These are phyloP conservation scores for Zaprionus ornatus DNA, from an alignment of 1,140 invertebrate species.

Conservation along the genomic window DNA sequence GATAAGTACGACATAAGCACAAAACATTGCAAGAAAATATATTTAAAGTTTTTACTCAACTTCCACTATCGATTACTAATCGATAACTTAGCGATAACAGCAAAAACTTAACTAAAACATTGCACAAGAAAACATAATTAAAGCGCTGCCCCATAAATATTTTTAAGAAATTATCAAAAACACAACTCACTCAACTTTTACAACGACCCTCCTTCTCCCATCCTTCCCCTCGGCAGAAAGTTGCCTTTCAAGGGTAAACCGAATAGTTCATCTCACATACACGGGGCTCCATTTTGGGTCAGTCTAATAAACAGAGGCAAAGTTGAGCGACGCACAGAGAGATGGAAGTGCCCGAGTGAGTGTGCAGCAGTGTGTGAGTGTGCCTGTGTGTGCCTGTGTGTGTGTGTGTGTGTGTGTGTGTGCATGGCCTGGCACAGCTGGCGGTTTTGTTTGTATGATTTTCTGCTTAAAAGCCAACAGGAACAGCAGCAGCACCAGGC, in stretches of 20 bases:
- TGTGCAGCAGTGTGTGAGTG: neutral
- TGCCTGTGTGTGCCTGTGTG: neutral
- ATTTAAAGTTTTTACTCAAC: neutral
- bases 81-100: conserved; percentile 5
- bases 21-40: neutral
- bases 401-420: conserved; percentile 18
- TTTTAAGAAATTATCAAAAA: neutral
- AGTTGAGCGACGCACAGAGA: neutral
- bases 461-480: conserved; percentile 72
- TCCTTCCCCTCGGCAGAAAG: neutral
- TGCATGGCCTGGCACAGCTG: conserved; percentile 24
- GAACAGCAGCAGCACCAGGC: conserved; percentile 20
- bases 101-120: neutral
- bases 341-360: neutral
- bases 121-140: neutral
- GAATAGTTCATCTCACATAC: conserved; percentile 37
- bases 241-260: conserved; percentile 34
- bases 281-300: conserved; percentile 65
- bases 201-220: neutral
- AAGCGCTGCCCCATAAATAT: neutral
- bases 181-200: neutral
- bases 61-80: neutral
- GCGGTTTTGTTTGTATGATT: conserved; percentile 58
- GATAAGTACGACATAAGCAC: neutral
- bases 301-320: conserved; percentile 65